phyloP scores from a whole-genome alignment of 2,797 vertebrate genomes.

The Glyptemys insculpta region DNA sequence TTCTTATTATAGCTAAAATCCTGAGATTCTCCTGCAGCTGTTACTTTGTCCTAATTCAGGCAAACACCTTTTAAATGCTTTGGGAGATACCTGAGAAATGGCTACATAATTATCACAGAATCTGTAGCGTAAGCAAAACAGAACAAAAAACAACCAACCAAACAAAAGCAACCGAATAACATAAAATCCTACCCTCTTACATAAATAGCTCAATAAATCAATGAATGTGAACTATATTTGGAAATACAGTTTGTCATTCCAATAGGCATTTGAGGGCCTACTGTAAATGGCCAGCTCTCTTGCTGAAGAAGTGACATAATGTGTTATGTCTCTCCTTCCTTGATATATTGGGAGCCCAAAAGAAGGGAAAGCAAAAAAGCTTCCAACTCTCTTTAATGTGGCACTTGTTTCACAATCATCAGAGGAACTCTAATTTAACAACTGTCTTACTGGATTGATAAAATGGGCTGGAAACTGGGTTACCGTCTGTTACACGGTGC shows the following conservation, averaged over 20 bases:
- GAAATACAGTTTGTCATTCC: background rate
- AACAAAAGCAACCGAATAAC: background rate
- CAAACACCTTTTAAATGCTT: background rate
- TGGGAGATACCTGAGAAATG: background rate
- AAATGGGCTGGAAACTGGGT: background rate
- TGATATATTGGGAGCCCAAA: background rate
- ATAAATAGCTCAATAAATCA: background rate
- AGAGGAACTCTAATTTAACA: accelerated
- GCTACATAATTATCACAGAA: background rate
- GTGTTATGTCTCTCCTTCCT: accelerated
- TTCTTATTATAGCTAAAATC: background rate
- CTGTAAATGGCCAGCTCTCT: background rate
- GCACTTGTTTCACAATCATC: background rate
- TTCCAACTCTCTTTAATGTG: background rate
- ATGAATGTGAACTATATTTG: background rate
- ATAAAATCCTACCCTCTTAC: background rate
- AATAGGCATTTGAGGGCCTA: accelerated
- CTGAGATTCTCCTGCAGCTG: background rate
- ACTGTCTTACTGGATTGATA: accelerated
- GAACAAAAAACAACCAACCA: accelerated
- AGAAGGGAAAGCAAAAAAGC: accelerated
- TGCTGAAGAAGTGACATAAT: background rate
- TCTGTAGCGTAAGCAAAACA: background rate
- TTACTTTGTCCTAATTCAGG: background rate
- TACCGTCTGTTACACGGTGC: background rate